phyloP scores from a whole-genome alignment of 2,113 vertebrate species.

The Ancistrus triradiatus region DNA sequence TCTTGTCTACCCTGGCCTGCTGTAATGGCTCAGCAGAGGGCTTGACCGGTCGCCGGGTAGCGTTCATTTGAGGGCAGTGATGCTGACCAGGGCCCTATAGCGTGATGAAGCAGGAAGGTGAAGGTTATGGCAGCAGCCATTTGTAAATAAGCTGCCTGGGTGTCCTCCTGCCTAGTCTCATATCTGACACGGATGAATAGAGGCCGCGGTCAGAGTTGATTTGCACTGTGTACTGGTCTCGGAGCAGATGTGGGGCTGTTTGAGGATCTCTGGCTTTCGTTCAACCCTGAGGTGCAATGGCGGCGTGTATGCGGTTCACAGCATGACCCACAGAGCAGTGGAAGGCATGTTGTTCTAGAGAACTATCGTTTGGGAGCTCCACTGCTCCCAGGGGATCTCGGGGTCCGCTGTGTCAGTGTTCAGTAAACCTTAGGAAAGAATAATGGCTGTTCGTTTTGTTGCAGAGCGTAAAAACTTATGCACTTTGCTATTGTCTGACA shows the following conservation, averaged over 20 bases:
- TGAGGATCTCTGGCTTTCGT: slow-evolving; percentile 29
- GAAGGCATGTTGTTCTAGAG: slow-evolving; percentile 18
- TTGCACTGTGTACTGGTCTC: neutral
- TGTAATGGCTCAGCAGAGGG: slow-evolving; percentile 3
- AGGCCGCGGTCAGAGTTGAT: slow-evolving; percentile 19
- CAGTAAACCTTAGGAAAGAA: no score
- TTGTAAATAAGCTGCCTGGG: slow-evolving; percentile 42
- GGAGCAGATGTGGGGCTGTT: slow-evolving; percentile 39
- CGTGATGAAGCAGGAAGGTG: slow-evolving; percentile 19
- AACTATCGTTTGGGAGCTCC: neutral
- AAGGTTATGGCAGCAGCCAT: slow-evolving; percentile 17
- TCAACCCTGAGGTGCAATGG: slow-evolving; percentile 16
- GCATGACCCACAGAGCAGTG: slow-evolving; percentile 5
- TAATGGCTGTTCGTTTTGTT: no score
- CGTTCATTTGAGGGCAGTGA: slow-evolving; percentile 27
- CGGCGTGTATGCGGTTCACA: slow-evolving; percentile 25
- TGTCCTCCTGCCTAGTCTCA: slow-evolving; percentile 37
- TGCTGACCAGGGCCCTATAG: slow-evolving; percentile 26
- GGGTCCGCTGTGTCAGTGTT: no score
- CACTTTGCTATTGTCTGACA: no score
- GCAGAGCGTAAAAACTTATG: no score
- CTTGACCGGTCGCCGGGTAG: slow-evolving; percentile 31
- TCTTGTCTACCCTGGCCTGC: slow-evolving; percentile 5
- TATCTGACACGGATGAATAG: slow-evolving; percentile 33
- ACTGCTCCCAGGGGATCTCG: neutral